phyloP scores from a whole-genome alignment of 2,888 invertebrate species.

The Ectemnius lituratus region DNA sequence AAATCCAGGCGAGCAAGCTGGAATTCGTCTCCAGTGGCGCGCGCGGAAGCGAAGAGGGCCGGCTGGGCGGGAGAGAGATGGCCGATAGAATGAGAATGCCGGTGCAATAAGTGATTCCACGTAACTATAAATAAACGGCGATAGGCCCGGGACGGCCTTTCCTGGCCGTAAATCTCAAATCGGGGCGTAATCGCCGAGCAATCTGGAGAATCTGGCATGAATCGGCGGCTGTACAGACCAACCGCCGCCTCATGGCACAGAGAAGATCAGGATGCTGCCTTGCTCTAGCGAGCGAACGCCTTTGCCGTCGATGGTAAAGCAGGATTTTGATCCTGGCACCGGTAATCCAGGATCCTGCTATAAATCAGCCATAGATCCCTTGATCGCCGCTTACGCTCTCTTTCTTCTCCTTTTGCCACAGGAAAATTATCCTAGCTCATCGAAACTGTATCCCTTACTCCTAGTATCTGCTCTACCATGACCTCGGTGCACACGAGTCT shows the following conservation, averaged over 20 bases:
- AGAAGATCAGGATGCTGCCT: neutral
- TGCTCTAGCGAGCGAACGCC: constrained; percentile 7
- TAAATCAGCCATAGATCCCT: constrained; percentile 57
- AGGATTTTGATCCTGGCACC: constrained; percentile 57
- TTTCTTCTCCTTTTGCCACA: neutral
- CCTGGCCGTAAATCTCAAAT: constrained; percentile 65
- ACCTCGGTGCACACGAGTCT: constrained; percentile 15
- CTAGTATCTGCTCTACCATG: constrained; percentile 20
- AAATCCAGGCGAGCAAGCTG: too few species aligned
- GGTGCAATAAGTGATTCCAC: constrained; percentile 56
- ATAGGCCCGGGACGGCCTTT: constrained; percentile 43
- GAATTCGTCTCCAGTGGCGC: constrained; percentile 9
- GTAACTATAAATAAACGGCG: constrained; percentile 67
- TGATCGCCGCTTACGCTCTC: constrained; percentile 7
- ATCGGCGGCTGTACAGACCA: constrained; percentile 52
- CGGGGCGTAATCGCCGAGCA: constrained; percentile 65
- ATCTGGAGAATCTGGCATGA: constrained; percentile 64
- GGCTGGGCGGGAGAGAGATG: neutral
- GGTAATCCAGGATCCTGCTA: constrained; percentile 66
- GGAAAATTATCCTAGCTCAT: constrained; percentile 56
- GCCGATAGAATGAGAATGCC: constrained; percentile 6
- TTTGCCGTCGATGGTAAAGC: constrained; percentile 58
- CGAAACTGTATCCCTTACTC: constrained; percentile 48
- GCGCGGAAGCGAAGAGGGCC: constrained; percentile 9
- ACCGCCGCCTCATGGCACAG: neutral